Evolutionary conservation across 2,888 invertebrate species (phyloP), one percentile per base, ranked within the genome.

Genomic region (Glomeris marginata): DNA sequence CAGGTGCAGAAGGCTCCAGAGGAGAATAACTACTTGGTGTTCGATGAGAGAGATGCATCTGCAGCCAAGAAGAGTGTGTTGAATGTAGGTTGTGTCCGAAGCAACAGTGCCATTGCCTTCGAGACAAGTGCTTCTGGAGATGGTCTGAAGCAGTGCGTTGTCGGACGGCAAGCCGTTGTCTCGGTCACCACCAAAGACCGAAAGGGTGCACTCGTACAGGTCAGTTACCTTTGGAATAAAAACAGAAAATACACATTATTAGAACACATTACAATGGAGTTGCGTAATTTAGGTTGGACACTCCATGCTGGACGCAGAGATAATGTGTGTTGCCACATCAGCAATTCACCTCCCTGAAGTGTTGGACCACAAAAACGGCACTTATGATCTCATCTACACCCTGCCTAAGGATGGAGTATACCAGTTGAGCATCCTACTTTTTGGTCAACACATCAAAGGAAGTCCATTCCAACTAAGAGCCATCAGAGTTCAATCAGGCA

Each of bases 391-490:
- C 34, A 61, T 62, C 2, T 69, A 68, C 58, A 61, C 62, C 10
- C 58, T 66, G n/a, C 61, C 62, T 43, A 60, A 63, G 38, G 65
- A 66, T 52, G 70, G 69, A 13, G 57, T 58, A 2, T 68, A 68
- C 58, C 56, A 60, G 18, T 58, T 71, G 53, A 63, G 62, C 41
- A 61, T 71, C 20, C 61, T 61, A 41, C 58, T 70, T 28, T 69
- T 65, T 56, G 68, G 66, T 16, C 64, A 65, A 52, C 66, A 65
- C 47, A 67, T 71, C 47, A 66, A 64, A 50, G 66, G 66, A 13
- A 69, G 68, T 36, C 71, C 70, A 1, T 70, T 69, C 59, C 64
- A 62, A n/a, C 59, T 68, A 40, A 62, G 63, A 48, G 63, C 64
- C 34, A 56, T 59, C 37, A 28, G 28, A 28, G n/a, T 28, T 28